phyloP scores from a whole-genome alignment of 2,888 invertebrate genomes.

The Dusona sp. region DNA sequence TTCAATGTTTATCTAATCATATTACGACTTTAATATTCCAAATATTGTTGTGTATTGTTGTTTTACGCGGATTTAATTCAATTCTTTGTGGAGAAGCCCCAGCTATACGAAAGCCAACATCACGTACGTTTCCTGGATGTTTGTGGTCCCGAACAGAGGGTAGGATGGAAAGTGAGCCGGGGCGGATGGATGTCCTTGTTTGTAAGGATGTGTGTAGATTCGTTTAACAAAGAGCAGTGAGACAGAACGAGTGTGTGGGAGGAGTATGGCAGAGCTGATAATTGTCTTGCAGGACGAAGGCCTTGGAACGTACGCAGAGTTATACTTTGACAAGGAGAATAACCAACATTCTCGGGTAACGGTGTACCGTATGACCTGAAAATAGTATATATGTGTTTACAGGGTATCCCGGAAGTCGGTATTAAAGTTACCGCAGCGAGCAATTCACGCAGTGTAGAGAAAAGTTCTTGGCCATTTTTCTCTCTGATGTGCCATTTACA shows the following conservation, averaged over 20 bases:
- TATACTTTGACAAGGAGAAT: conserved; percentile 10
- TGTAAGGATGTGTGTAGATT: not conserved
- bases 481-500: not conserved
- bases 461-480: not conserved
- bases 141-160: not conserved
- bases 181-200: conserved; percentile 5
- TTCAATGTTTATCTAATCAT: conserved; percentile 2
- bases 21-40: not conserved
- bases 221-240: conserved; percentile 16
- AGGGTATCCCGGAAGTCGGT: not conserved
- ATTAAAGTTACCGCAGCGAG: not conserved
- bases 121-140: not conserved
- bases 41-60: conserved; percentile 7
- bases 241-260: not conserved
- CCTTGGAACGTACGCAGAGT: not conserved
- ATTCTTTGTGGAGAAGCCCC: not conserved
- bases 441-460: not conserved
- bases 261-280: not conserved
- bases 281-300: conserved; percentile 1
- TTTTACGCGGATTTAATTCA: not conserved
- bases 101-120: conserved; percentile 14
- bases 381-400: not conserved
- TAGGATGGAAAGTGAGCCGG: not conserved
- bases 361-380: not conserved
- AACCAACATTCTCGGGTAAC: not conserved